phyloP scores from a whole-genome alignment of 1,140 invertebrate species.

The Rhynchophorus ferrugineus region DNA sequence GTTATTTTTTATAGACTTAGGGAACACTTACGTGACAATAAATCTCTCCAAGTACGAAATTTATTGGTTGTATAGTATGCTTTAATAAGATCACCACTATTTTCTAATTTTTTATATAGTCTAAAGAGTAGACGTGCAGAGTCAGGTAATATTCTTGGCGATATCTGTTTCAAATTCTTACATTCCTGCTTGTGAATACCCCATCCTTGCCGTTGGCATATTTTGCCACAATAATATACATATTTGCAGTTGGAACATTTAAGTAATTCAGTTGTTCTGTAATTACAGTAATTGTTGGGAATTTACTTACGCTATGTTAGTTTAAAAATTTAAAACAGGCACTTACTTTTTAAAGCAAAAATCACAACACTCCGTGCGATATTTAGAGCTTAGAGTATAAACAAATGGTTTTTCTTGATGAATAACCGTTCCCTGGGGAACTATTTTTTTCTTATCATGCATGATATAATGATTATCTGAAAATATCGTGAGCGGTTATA shows the following conservation, averaged over 20 bases:
- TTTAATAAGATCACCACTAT: constrained; percentile 56
- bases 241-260: constrained; percentile 76
- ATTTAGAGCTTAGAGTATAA: constrained; percentile 50
- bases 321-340: constrained; percentile 14
- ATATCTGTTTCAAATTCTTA: constrained; percentile 55
- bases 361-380: constrained; percentile 51
- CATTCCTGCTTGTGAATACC: constrained; percentile 70
- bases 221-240: constrained; percentile 66
- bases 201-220: constrained; percentile 71
- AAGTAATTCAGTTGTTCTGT: constrained; percentile 53
- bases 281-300: constrained; percentile 27
- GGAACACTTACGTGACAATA: constrained; percentile 74
- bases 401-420: constrained; percentile 54
- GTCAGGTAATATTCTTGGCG: constrained; percentile 62
- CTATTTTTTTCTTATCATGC: constrained; percentile 21
- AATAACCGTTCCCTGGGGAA: constrained; percentile 46
- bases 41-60: constrained; percentile 69
- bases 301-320: constrained; percentile 4
- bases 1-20: no score
- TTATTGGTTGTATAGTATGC: constrained; percentile 59
- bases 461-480: background rate
- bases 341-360: constrained; percentile 54
- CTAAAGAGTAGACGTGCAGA: constrained; percentile 54
- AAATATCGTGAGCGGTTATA: background rate
- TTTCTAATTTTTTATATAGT: constrained; percentile 60